A percentile compares a stretch with the other conserved stretches of the same genome.
Conservation (phyloP, 2,113 vertebrate genomes). For the Athene cunicularia region DNA sequence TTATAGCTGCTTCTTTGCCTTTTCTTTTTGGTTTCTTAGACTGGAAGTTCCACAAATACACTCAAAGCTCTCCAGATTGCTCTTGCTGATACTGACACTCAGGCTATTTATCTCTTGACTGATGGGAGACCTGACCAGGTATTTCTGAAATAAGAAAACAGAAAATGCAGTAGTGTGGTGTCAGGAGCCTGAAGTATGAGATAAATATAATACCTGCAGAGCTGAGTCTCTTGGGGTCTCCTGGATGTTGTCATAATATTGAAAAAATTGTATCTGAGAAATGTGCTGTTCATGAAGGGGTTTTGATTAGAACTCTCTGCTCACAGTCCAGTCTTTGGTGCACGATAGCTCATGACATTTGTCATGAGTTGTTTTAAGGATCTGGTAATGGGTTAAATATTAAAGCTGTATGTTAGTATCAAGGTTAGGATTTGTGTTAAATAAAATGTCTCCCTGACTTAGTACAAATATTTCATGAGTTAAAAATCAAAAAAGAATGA, state of each 20-base stretch:
- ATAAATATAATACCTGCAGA: background rate
- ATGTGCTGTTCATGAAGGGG: background rate
- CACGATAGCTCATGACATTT: background rate
- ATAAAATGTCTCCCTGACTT: background rate
- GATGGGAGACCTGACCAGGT: slow-evolving; percentile 87
- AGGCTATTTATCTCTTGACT: slow-evolving; percentile 82
- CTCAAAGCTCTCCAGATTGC: slow-evolving; percentile 79
- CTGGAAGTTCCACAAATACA: slow-evolving; percentile 81
- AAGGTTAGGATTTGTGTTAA: background rate
- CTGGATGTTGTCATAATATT: background rate
- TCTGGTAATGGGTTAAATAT: background rate
- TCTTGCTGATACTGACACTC: slow-evolving; percentile 73
- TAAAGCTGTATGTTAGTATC: background rate
- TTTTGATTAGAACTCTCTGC: background rate
- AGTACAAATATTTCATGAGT: background rate
- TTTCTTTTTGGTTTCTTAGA: slow-evolving; percentile 54
- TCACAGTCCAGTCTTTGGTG: background rate
- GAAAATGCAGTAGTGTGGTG: background rate
- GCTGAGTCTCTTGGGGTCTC: background rate
- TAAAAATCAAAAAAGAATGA: background rate
- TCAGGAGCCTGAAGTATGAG: background rate
- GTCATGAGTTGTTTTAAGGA: background rate
- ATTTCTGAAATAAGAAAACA: slow-evolving; percentile 10
- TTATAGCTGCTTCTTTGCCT: background rate
- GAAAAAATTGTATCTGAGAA: background rate